These are phyloP conservation scores for Equus przewalskii DNA, from an alignment of 2,113 vertebrate genomes.

Conservation along the genomic window DNA sequence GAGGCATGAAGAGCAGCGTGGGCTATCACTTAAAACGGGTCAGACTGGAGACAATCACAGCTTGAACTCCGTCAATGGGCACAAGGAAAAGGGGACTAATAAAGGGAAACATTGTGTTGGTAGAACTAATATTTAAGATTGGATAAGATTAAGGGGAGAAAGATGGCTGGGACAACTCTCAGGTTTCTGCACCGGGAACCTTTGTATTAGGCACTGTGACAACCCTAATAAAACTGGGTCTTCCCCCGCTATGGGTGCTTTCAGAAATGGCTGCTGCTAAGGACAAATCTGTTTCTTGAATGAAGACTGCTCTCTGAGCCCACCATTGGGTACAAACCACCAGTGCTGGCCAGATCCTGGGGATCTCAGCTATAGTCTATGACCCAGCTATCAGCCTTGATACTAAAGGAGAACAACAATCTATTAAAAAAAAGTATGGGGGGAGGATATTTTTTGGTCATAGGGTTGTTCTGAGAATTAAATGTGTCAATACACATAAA, in stretches of 20 bases:
- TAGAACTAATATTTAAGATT: neutral
- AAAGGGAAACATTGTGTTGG: neutral
- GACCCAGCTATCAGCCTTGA: neutral
- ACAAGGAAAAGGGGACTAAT: neutral
- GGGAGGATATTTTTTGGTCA: neutral
- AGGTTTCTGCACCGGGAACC: neutral
- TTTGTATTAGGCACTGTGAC: neutral
- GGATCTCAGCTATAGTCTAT: neutral
- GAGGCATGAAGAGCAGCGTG: neutral
- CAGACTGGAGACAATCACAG: neutral
- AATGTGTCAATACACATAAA: neutral
- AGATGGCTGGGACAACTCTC: neutral
- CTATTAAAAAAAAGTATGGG: neutral
- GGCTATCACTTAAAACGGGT: neutral
- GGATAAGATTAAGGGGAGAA: neutral
- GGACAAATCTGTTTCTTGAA: neutral
- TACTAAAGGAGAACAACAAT: neutral
- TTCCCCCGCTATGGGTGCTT: neutral
- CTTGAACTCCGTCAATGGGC: neutral
- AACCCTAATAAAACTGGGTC: neutral
- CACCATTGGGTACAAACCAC: neutral
- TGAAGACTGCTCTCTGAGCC: neutral
- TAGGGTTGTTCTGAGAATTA: neutral
- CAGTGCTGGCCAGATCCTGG: neutral
- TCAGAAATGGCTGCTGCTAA: neutral